These are phyloP conservation scores for Drosophila greeni DNA, from an alignment of 2,888 invertebrate genomes.

Conservation along the genomic window DNA sequence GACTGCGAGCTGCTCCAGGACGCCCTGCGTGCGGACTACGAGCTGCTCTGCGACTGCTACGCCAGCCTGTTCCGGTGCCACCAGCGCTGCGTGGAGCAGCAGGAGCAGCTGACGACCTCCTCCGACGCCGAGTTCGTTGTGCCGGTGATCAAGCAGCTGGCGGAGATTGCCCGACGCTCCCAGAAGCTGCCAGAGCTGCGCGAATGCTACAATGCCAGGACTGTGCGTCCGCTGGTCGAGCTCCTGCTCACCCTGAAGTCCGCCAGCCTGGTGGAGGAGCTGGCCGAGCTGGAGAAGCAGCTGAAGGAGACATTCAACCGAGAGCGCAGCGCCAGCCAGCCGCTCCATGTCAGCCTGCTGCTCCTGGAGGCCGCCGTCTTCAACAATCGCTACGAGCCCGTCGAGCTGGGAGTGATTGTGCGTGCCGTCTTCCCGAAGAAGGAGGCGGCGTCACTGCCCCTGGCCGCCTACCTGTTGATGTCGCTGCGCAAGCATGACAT, in stretches of 20 bases:
- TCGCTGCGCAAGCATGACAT: conserved; percentile 74
- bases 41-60: conserved; percentile 54
- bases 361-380: conserved; percentile 66
- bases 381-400: conserved; percentile 54
- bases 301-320: fast-evolving
- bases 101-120: background rate
- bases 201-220: conserved; percentile 44
- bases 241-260: conserved; percentile 58
- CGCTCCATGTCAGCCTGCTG: conserved; percentile 63
- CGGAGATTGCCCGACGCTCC: conserved; percentile 63
- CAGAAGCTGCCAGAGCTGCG: conserved; percentile 50
- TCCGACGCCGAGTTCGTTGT: conserved; percentile 62
- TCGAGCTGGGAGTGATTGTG: conserved; percentile 33
- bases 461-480: conserved; percentile 62
- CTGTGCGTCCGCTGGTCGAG: conserved; percentile 61
- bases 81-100: conserved; percentile 53
- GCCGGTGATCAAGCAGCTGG: conserved; percentile 54
- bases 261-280: conserved; percentile 70
- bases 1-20: conserved; percentile 74
- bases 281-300: conserved; percentile 65
- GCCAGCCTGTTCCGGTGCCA: conserved; percentile 65
- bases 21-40: conserved; percentile 62
- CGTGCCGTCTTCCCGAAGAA: conserved; percentile 16
- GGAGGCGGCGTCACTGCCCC: conserved; percentile 36
- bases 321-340: conserved; percentile 44